Conservation (phyloP, 2,888 invertebrate species). For the Xanthorhoe spadicearia region DNA sequence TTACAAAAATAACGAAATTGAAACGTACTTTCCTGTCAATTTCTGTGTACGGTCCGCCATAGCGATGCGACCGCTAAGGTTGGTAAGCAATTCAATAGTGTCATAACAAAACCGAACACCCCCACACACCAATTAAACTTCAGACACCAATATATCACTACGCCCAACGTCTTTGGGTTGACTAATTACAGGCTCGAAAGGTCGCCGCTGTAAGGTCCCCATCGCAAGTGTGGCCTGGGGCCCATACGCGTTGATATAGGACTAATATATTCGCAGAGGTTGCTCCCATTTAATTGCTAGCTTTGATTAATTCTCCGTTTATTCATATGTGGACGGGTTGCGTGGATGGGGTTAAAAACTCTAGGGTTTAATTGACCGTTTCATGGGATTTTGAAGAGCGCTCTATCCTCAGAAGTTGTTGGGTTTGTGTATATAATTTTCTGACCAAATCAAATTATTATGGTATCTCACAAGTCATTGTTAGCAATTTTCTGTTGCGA, state of each 20-base stretch:
- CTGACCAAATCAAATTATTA: background rate
- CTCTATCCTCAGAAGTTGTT: constrained; percentile 7
- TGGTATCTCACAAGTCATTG: too few species aligned
- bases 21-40: too few species aligned
- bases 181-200: constrained; percentile 38
- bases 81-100: background rate
- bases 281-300: constrained; percentile 36
- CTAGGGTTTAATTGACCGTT: constrained; percentile 15
- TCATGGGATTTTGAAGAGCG: constrained; percentile 13
- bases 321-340: constrained; percentile 35
- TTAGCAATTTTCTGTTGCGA: too few species aligned
- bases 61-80: too few species aligned
- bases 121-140: constrained; percentile 31
- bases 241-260: constrained; percentile 28
- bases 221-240: constrained; percentile 8
- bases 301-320: constrained; percentile 42
- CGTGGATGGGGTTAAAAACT: constrained; percentile 33
- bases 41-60: too few species aligned
- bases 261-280: constrained; percentile 41
- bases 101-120: constrained; percentile 1
- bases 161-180: constrained; percentile 26
- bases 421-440: background rate
- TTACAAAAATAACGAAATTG: too few species aligned
- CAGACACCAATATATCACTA: constrained; percentile 27
- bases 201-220: constrained; percentile 26